These are phyloP conservation scores for Paralichthys olivaceus DNA, from an alignment of 2,113 vertebrate species.

Conservation along the genomic window DNA sequence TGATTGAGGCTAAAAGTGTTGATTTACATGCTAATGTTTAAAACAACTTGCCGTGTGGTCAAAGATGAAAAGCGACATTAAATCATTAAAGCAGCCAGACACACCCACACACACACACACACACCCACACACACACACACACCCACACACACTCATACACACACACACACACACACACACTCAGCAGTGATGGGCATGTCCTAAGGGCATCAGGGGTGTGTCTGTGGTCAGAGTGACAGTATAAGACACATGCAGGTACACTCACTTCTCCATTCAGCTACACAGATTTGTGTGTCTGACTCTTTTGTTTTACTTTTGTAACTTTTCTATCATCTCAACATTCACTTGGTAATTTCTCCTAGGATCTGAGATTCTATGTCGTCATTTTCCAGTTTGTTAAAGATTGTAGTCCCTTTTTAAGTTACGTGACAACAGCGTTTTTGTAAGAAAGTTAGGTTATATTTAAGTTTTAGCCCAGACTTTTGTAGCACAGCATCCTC, in stretches of 20 bases:
- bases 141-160: neutral
- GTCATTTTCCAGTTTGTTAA: neutral
- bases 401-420: neutral
- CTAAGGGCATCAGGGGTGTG: slow-evolving; percentile 61
- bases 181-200: slow-evolving; percentile 57
- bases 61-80: neutral
- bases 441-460: slow-evolving; percentile 15
- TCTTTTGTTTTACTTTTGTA: slow-evolving; percentile 21
- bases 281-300: slow-evolving; percentile 11
- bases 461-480: slow-evolving; percentile 32
- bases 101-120: neutral
- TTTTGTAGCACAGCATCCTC: slow-evolving; percentile 66
- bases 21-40: neutral
- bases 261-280: slow-evolving; percentile 47
- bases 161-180: slow-evolving; percentile 6
- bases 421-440: neutral
- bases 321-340: neutral
- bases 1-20: neutral
- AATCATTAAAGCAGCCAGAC: neutral
- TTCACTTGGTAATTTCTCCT: neutral
- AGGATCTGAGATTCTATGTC: neutral
- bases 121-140: neutral
- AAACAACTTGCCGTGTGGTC: no score
- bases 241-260: slow-evolving; percentile 80
- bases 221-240: slow-evolving; percentile 71